phyloP scores from a whole-genome alignment of 2,113 vertebrate species.

The Actenoides hombroni region DNA sequence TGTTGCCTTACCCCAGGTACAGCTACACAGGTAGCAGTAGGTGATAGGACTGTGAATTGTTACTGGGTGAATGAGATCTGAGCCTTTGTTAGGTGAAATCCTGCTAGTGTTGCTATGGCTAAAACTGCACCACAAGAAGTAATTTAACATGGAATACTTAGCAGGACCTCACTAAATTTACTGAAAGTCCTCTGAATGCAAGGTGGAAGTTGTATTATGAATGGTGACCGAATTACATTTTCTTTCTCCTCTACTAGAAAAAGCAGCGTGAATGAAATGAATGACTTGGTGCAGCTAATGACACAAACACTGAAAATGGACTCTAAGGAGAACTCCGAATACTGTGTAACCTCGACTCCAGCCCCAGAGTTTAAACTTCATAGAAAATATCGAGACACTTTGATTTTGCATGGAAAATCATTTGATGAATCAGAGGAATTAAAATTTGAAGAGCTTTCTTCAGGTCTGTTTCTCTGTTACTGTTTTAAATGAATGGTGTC shows the following conservation, averaged over 20 bases:
- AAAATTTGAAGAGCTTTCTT: conserved; percentile 78
- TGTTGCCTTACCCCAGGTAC: background rate
- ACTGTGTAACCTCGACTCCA: conserved; percentile 38
- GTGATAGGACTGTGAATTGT: background rate
- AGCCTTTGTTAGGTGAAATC: background rate
- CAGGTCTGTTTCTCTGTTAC: conserved; percentile 73
- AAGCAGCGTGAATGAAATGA: conserved; percentile 83
- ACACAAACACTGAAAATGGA: conserved; percentile 90
- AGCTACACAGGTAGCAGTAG: background rate
- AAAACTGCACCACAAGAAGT: background rate
- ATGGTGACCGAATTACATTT: background rate
- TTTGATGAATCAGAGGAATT: conserved; percentile 76
- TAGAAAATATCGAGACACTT: conserved; percentile 89
- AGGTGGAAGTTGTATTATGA: background rate
- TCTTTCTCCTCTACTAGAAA: conserved; percentile 73
- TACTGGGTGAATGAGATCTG: background rate
- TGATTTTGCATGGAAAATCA: conserved; percentile 90
- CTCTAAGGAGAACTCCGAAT: conserved; percentile 67
- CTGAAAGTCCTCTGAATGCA: background rate
- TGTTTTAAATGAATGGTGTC: background rate
- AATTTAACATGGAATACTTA: background rate
- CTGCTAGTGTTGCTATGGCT: background rate
- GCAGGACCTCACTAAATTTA: background rate
- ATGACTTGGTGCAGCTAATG: conserved; percentile 93
- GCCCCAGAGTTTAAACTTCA: conserved; percentile 87